Evolutionary conservation across 2,888 invertebrate genomes (phyloP), one percentile per base, ranked within the genome.

Genomic region (Charanyca ferruginea): DNA sequence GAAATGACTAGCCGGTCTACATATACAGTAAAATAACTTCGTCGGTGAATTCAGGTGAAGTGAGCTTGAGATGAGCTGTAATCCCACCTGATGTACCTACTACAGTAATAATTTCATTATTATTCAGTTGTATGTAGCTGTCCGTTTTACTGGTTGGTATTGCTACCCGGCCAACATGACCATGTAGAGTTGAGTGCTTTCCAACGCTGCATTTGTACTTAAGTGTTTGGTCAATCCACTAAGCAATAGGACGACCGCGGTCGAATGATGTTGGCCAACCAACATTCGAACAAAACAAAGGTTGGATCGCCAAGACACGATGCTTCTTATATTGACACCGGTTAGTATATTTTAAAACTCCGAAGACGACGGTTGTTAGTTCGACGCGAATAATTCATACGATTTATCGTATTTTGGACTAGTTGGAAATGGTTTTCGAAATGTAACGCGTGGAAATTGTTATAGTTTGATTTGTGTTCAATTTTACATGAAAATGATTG

Each of bases 401-500:
- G 23, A 44, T 45, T 51, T 44, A 61, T 66, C 67, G 77, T 66
- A 73, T 18, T 67, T 65, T 73, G 2, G 53, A 66, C 38, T 35
- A 25, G 57, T 52, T 64, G n/a, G 49, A 66, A 57, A 57, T 58
- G 20, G 13, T 59, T 65, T 63, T 64, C 48, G 69, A 58, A 62
- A 79, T 73, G 79, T 79, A 71, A 71, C 35, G 57, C 59, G 69
- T 67, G 58, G 45, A 59, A 38, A 38, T 73, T 48, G 38, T 51
- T 51, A 42, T 6, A 48, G 64, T 72, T 68, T 61, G 51, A 52
- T 60, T 78, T 78, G 71, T 66, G 73, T 66, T 55, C 49, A 53
- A 66, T 77, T 59, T 73, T 44, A 61, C 53, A 72, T 71, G 54
- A 81, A 68, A 74, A 88, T 88, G 87, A 85, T 87, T 69, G 87